Evolutionary conservation across 92 coral and sea anemone species (phyloP).

Genomic region (Virgularia gustaviana): DNA sequence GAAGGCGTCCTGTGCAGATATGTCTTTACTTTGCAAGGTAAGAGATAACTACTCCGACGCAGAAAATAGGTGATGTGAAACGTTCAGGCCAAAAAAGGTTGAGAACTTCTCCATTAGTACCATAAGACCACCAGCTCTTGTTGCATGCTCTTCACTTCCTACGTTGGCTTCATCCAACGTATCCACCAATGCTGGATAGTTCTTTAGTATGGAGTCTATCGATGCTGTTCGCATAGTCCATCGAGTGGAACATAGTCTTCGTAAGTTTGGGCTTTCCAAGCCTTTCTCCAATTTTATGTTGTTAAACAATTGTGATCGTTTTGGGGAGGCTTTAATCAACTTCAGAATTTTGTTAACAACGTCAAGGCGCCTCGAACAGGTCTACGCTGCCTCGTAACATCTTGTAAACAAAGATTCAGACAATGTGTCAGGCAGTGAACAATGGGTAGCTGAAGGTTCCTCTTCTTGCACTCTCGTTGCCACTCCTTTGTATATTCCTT

Average conservation of each 20-base stretch:
- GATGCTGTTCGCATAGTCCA: constrained; percentile 35
- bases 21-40: constrained; percentile 25
- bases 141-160: background rate
- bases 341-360: constrained; percentile 20
- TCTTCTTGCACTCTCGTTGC: constrained; percentile 50
- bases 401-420: constrained; percentile 37
- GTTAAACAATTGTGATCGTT: constrained; percentile 24
- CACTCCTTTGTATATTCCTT: constrained; percentile 46
- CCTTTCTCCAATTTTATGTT: background rate
- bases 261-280: background rate
- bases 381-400: constrained; percentile 19
- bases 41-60: constrained; percentile 28
- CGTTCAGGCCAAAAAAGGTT: constrained; percentile 31
- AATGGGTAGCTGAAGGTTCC: constrained; percentile 38
- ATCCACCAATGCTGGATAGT: constrained; percentile 20
- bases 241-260: constrained; percentile 23
- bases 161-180: constrained; percentile 6
- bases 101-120: constrained; percentile 29
- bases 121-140: constrained; percentile 23
- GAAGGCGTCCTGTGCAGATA: constrained; percentile 33
- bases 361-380: constrained; percentile 27
- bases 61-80: constrained; percentile 25
- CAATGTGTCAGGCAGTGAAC: constrained; percentile 33
- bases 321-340: constrained; percentile 30
- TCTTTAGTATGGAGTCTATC: constrained; percentile 10